Evolutionary conservation across 2,888 invertebrate species (phyloP).

Genomic region (Palloptera scutellata): DNA sequence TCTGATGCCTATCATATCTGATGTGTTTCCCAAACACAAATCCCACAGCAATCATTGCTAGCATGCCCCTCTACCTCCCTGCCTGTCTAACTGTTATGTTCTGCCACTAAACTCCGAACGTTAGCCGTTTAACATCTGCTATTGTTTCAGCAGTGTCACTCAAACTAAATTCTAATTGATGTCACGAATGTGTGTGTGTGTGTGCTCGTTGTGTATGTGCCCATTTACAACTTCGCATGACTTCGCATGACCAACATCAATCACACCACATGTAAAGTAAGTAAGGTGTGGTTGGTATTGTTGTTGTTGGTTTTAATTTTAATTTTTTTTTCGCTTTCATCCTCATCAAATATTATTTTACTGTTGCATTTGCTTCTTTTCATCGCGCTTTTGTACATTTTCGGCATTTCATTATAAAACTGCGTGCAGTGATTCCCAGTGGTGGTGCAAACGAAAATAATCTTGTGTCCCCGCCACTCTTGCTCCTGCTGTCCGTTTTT

Average conservation of each 20-base stretch:
- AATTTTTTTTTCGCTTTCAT: not conserved
- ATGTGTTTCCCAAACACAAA: not conserved
- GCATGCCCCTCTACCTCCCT: not conserved
- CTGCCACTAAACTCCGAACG: slow-evolving; percentile 15
- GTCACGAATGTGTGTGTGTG: not conserved
- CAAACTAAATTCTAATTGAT: not conserved
- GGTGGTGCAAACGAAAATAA: not conserved
- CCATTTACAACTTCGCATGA: slow-evolving; percentile 5
- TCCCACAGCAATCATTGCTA: no score
- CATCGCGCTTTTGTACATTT: slow-evolving; percentile 18
- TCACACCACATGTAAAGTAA: slow-evolving; percentile 44
- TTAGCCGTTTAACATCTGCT: slow-evolving; percentile 34
- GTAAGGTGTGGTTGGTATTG: no score
- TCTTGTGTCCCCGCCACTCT: slow-evolving; percentile 21
- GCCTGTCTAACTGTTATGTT: not conserved
- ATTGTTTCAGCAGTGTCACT: slow-evolving; percentile 19
- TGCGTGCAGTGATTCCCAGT: slow-evolving; percentile 17
- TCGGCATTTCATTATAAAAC: slow-evolving; percentile 43
- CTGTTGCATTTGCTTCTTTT: slow-evolving; percentile 34
- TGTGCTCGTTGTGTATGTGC: slow-evolving; percentile 12
- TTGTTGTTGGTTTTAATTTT: slow-evolving; percentile 11
- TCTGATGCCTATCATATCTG: no score
- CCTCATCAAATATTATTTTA: slow-evolving; percentile 14
- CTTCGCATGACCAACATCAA: slow-evolving; percentile 46
- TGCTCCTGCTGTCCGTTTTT: slow-evolving; percentile 14